Evolutionary conservation across 2,797 vertebrate species (phyloP), one percentile per base, ranked within the genome.

Genomic region (Channallabes apus): DNA sequence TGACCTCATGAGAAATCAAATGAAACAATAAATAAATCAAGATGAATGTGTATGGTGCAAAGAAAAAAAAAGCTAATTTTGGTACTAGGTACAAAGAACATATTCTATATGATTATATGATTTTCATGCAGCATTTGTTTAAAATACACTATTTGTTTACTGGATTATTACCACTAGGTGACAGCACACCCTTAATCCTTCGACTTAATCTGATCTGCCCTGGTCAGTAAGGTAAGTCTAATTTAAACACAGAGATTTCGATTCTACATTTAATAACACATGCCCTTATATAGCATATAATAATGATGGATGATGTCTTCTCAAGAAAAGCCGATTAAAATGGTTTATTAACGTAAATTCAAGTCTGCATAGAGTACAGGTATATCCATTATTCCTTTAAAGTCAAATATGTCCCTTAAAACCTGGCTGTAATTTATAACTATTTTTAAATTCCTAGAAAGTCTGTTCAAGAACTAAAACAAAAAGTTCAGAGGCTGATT

Each of bases 91-190:
- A n/a, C 22, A 62, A 24, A 62, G 4, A 62, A 24, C 18, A 62
- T 24, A 62, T 24, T 62, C 61, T 67, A 32, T 79, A 2, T 15
- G 56, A 61, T 51, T 51, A 61, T 24, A 61, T 35, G 20, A 78
- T 61, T 38, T 51, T 38, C 59, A 38, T 14, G 1, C 76, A 59
- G 73, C 27, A 59, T 35, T 77, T 35, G 22, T 35, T 77, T 22
- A 32, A 75, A 56, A 73, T 3, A 24, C 1, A 27, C 41, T 11
- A 22, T 14, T 35, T 61, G 56, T 67, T 65, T 29, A 54, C n/a
- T 54, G 38, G 38, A 67, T 80, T 80, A 68, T 82, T 64, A 89
- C 90, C 95, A 93, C 94, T 93, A 95, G 94, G 91, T 94, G 94
- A 93, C 87, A 89, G 88, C 90, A 86, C 90, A 90, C 81, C 86